Evolutionary conservation across 2,797 vertebrate genomes (phyloP).

Genomic region (Paedocypris micromegethes): DNA sequence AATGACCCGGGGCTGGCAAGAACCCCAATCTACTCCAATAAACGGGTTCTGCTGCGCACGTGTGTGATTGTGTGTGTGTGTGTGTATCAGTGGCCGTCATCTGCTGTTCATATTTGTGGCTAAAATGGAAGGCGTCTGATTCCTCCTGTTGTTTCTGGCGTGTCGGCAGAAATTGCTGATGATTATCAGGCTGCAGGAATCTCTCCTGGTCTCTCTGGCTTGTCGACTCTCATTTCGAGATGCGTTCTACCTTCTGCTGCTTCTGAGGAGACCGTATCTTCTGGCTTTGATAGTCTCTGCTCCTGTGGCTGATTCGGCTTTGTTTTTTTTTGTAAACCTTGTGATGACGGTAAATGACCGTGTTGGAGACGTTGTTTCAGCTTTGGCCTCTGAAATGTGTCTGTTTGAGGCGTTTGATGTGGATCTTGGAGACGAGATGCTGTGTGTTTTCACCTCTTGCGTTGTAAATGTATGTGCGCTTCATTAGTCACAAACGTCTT

Average conservation of each 20-base stretch:
- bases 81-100: too few relatives aligned
- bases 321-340: conserved; percentile 10
- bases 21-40: too few relatives aligned
- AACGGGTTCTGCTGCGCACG: too few relatives aligned
- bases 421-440: conserved; percentile 6
- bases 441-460: not conserved
- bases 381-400: conserved; percentile 18
- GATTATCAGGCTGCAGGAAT: conserved; percentile 59
- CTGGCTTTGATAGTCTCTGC: conserved; percentile 18
- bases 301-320: conserved; percentile 12
- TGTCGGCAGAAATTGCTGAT: conserved; percentile 71
- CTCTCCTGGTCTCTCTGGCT: conserved; percentile 34
- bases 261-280: conserved; percentile 26
- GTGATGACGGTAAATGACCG: not conserved
- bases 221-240: conserved; percentile 34
- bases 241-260: conserved; percentile 18
- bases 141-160: conserved; percentile 45
- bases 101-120: too few relatives aligned
- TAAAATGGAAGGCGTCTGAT: too few relatives aligned
- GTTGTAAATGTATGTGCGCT: conserved; percentile 9
- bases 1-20: too few relatives aligned
- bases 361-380: conserved; percentile 14
- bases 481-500: conserved; percentile 17
- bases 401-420: conserved; percentile 1
- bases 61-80: too few relatives aligned